phyloP scores from a whole-genome alignment of 2,797 vertebrate species.

The Pseudochirops cupreus region DNA sequence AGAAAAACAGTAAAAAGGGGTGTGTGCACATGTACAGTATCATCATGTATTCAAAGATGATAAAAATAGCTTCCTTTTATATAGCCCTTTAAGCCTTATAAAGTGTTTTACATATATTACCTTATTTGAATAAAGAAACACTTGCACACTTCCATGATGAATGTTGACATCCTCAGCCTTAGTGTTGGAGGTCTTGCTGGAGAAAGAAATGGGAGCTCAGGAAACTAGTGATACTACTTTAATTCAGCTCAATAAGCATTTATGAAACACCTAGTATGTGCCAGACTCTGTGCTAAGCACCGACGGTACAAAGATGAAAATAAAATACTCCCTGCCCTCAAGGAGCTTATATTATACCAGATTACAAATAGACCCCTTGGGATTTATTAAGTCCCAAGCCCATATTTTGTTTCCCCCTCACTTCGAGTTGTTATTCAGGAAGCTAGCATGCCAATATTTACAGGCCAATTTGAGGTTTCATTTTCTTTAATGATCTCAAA shows the following conservation, averaged over 20 bases:
- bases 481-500: conserved; percentile 71
- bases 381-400: not conserved
- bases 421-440: conserved; percentile 50
- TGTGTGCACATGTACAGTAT: not conserved
- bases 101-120: not conserved
- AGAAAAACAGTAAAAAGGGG: not conserved
- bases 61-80: not conserved
- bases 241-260: not conserved
- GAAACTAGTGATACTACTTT: not conserved
- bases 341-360: not conserved
- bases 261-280: not conserved
- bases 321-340: not conserved
- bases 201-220: not conserved
- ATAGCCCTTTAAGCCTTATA: not conserved
- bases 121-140: not conserved
- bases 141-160: not conserved
- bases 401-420: conserved; percentile 35
- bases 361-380: not conserved
- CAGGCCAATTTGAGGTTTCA: conserved; percentile 70
- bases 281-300: not conserved
- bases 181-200: not conserved
- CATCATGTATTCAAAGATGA: not conserved
- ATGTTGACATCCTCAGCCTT: not conserved
- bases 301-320: not conserved
- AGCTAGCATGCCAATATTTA: conserved; percentile 53